phyloP scores from a whole-genome alignment of 64 coral and sea anemone genomes.

The Montipora foliosa region DNA sequence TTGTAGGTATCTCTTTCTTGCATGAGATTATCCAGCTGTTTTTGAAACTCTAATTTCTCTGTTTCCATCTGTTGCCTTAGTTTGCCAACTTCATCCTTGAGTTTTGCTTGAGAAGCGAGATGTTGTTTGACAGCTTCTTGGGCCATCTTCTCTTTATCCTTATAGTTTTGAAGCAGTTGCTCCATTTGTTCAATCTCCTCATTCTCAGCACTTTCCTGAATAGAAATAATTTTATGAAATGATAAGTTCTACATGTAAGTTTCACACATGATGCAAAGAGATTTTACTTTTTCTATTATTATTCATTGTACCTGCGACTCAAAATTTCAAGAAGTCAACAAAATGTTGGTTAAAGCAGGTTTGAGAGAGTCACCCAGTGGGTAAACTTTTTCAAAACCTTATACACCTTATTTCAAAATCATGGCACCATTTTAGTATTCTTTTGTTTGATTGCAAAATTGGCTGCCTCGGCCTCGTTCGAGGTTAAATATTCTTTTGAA shows the following conservation, averaged over 20 bases:
- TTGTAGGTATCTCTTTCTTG: conserved; percentile 7
- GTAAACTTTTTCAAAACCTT: too few relatives aligned
- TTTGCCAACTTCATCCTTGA: not conserved
- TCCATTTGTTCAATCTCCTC: not conserved
- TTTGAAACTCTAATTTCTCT: not conserved
- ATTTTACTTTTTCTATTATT: too few relatives aligned
- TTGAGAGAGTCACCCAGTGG: too few relatives aligned
- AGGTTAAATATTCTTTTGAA: too few relatives aligned
- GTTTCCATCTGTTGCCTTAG: conserved; percentile 7
- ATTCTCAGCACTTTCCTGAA: conserved; percentile 8
- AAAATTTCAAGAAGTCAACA: too few relatives aligned
- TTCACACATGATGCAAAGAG: too few relatives aligned
- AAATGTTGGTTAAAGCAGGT: too few relatives aligned
- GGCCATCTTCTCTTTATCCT: not conserved
- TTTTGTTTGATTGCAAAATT: too few relatives aligned
- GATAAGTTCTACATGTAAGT: not conserved
- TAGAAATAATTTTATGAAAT: not conserved
- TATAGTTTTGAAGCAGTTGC: not conserved
- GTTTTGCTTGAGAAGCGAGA: not conserved
- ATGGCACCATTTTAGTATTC: too few relatives aligned
- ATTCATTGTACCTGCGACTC: too few relatives aligned
- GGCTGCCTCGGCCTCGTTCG: too few relatives aligned
- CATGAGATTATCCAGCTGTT: not conserved
- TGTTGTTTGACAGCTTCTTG: not conserved
- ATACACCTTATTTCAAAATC: too few relatives aligned